Evolutionary conservation across 37 sponge, comb jelly and placozoan species (phyloP), one percentile per base, ranked within the genome.

Genomic region (Haliclona indistincta): DNA sequence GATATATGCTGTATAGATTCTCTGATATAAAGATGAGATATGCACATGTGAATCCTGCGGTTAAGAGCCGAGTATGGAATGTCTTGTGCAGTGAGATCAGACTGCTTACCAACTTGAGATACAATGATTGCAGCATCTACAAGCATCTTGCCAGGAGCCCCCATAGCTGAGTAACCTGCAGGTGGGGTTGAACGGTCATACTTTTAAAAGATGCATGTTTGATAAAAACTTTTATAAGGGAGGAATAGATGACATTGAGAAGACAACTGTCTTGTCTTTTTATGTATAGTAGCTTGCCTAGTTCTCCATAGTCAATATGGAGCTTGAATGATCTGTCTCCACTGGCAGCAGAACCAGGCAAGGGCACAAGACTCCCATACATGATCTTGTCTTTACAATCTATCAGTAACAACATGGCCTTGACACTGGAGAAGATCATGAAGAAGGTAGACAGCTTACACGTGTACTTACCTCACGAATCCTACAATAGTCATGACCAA

Each of bases 11-110:
- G 54, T 68, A 36, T 1, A 97, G 64, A 63, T 94, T 93, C 54
- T 91, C 85, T 4, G 95, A 77, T 26, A 97, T 94, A 55, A 94
- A 97, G 28, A 97, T 97, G 29, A 94, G 83, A 60, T 97, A 97
- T 0, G 98, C 98, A 86, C 98, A 97, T 36, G 89, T 88, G 81
- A 97, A 97, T 1, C 95, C 96, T 85, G 47, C 64, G 38, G 33
- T 55, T 3, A 34, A 67, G 2, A 77, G 20, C 25, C 11, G 42
- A 67, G 43, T 19, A 55, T 23, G 23, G 1, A 60, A 32, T 1
- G 33, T 33, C n/a, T 37, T 54, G 20, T 39, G 19, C 35, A 58
- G 30, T 13, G 44, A n/a, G 63, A 55, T 19, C 1, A 37, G 19
- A 3, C n/a, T 55, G 77, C 86, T 58, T 35, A 88, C 84, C 89